Evolutionary conservation across 2,113 vertebrate genomes (phyloP), one percentile per base, ranked within the genome.

Genomic region (Bubo bubo): DNA sequence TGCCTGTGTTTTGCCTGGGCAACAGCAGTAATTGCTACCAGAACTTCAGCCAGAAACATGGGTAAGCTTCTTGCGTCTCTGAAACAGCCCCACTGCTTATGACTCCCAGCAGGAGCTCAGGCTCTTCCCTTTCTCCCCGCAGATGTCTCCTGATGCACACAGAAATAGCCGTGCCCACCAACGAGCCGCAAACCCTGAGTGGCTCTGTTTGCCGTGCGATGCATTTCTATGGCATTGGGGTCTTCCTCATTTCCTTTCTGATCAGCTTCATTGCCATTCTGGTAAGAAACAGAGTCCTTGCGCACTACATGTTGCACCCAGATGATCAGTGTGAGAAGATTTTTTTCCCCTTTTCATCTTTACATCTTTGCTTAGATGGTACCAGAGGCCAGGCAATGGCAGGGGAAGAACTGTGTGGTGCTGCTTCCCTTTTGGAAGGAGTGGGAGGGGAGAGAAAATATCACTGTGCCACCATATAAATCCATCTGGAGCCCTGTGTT

Each of bases 101-200:
- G 23, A 37, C 71, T 2, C 28, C 1, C 1, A 0, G 30, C 55
- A 52, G 91, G 75, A 82, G 86, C 92, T 88, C 80, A 87, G 70
- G 35, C 50, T 41, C 4, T 55, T 11, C 41, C n/a, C 50, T 49
- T 58, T 77, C 49, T 88, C 63, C 63, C 41, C 18, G 1, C 98
- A 99, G 99, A 45, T 99, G 99, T 95, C 98, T 99, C 86, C 95
- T 99, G 97, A 98, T 99, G 98, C 97, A 98, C 93, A 98, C 98
- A 0, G 98, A 98, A 34, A n/a, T 97, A 9, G 88, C 98, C 27
- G 82, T 97, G 67, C 63, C 97, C 50, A 77, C 89, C 81, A 53
- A 59, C 0, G 81, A 91, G n/a, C 92, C 68, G 2, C 94, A 62
- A n/a, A 79, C 88, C 55, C 70, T 52, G 27, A 95, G 95, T 15